Conservation (phyloP, 2,797 vertebrate genomes). For the Rousettus madagascariensis region DNA sequence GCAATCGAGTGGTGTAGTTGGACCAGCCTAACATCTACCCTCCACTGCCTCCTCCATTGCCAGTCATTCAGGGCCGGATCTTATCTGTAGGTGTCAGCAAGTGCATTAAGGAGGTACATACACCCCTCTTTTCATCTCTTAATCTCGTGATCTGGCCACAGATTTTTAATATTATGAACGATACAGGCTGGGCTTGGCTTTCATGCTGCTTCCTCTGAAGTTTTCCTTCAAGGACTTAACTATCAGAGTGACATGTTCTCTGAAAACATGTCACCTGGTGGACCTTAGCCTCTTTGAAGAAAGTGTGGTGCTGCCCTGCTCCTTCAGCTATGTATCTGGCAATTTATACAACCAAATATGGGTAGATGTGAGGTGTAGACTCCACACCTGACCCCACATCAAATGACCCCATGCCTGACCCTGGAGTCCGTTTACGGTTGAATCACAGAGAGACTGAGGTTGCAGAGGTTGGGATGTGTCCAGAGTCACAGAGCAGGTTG, state of each 20-base stretch:
- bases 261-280: neutral
- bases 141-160: neutral
- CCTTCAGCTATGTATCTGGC: neutral
- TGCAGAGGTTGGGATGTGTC: neutral
- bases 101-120: neutral
- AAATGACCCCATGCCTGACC: neutral
- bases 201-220: neutral
- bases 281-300: neutral
- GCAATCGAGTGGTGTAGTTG: neutral
- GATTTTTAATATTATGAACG: neutral
- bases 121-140: neutral
- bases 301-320: neutral
- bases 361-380: fast-evolving
- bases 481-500: neutral
- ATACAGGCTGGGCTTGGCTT: neutral
- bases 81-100: neutral
- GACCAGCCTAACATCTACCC: neutral
- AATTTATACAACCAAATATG: fast-evolving
- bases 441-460: neutral
- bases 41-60: fast-evolving
- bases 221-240: neutral
- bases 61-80: neutral
- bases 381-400: neutral
- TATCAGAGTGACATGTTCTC: neutral
- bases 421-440: neutral